phyloP scores from a whole-genome alignment of 2,888 invertebrate species.

The Euphydryas editha region DNA sequence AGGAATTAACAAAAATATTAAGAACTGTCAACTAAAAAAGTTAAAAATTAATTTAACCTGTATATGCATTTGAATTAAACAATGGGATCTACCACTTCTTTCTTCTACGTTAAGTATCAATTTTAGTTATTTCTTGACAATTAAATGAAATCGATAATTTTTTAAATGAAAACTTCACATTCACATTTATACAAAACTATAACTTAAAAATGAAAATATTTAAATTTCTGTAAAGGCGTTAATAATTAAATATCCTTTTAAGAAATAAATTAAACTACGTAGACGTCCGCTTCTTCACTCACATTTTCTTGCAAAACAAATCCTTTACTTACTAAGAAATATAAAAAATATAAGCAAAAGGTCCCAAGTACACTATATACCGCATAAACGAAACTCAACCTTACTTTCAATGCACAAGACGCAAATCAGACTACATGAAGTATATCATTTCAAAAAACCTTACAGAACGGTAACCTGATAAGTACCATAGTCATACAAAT shows the following conservation, averaged over 20 bases:
- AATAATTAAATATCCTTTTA: constrained; percentile 39
- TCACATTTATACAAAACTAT: neutral
- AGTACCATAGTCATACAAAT: neutral
- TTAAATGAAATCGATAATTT: no score
- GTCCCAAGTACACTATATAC: constrained; percentile 53
- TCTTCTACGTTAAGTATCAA: no score
- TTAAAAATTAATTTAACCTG: no score
- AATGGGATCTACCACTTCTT: no score
- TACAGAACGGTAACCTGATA: constrained; percentile 15
- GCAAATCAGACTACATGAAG: constrained; percentile 43
- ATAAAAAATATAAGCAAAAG: constrained; percentile 66
- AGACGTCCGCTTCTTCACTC: constrained; percentile 57
- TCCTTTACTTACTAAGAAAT: constrained; percentile 68
- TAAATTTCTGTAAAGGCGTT: neutral
- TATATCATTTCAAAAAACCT: constrained; percentile 16
- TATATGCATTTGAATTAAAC: no score
- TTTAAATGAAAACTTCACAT: neutral
- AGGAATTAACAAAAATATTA: no score
- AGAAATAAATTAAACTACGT: constrained; percentile 44
- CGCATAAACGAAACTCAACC: constrained; percentile 48
- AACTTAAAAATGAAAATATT: neutral
- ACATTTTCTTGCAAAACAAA: constrained; percentile 69
- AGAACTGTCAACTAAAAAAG: no score
- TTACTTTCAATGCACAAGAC: constrained; percentile 40
- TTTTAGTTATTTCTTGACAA: no score